These are phyloP conservation scores for Columba guinea DNA, from an alignment of 2,797 vertebrate species.

Conservation along the genomic window DNA sequence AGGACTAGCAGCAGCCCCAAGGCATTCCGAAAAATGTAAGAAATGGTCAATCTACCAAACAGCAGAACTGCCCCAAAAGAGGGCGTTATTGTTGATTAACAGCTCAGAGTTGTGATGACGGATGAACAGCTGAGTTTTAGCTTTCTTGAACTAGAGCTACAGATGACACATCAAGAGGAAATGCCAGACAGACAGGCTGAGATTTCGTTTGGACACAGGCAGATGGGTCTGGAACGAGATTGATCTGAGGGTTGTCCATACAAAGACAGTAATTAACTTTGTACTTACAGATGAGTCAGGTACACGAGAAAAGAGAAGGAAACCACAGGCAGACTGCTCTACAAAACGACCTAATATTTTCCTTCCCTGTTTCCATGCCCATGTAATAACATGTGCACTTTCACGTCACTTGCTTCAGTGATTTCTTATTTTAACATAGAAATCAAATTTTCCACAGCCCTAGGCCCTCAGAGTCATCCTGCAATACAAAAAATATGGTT, in stretches of 20 bases:
- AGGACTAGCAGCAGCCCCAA: background rate
- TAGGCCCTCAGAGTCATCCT: background rate
- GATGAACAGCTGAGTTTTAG: conserved; percentile 22
- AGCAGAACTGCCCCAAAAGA: background rate
- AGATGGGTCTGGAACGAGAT: conserved; percentile 42
- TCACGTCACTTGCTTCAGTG: background rate
- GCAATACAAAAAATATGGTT: background rate
- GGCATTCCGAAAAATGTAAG: background rate
- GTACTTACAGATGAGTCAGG: conserved; percentile 37
- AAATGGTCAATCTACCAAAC: background rate
- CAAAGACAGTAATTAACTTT: conserved; percentile 34
- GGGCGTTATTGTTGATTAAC: background rate
- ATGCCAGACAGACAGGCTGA: conserved; percentile 33
- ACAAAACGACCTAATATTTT: conserved; percentile 4
- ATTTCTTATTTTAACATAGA: conserved; percentile 24
- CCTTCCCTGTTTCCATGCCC: background rate
- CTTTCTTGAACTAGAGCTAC: conserved; percentile 27
- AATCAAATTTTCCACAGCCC: conserved; percentile 1
- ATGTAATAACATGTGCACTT: background rate
- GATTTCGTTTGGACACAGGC: conserved; percentile 48
- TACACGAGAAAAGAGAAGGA: background rate
- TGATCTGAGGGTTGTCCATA: conserved; percentile 12
- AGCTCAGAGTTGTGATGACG: background rate
- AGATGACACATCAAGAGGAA: conserved; percentile 41
- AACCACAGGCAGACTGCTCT: background rate